Percentiles rank a stretch among this genome's conserved stretches.
phyloP scores from a whole-genome alignment of 2,113 vertebrate genomes.

The Toxotes jaculatrix region DNA sequence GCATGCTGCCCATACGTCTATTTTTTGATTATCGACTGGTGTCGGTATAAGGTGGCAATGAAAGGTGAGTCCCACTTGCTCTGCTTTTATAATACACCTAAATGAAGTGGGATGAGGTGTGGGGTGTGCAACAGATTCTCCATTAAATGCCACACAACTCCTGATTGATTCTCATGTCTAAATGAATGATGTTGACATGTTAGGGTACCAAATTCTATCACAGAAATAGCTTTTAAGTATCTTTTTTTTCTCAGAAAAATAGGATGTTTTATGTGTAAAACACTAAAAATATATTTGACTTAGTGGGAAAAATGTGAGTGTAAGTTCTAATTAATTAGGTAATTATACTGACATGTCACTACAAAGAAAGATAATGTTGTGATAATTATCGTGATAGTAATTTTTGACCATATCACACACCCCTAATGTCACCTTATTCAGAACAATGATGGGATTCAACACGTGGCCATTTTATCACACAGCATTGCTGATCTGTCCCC shows the following conservation, averaged over 20 bases:
- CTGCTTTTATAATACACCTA: neutral
- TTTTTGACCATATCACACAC: neutral
- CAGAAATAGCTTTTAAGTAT: neutral
- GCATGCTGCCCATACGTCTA: slow-evolving; percentile 13
- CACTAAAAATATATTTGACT: neutral
- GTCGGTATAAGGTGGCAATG: neutral
- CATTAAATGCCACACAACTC: neutral
- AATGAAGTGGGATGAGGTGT: neutral
- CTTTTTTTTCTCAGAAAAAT: neutral
- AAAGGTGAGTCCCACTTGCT: slow-evolving; percentile 2
- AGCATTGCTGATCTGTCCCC: slow-evolving; percentile 1
- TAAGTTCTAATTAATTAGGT: neutral
- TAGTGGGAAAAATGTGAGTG: neutral
- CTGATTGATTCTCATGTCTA: neutral
- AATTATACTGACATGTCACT: neutral
- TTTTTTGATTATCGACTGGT: slow-evolving; percentile 22
- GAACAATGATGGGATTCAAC: neutral
- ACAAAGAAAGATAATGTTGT: neutral
- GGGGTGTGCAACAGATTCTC: neutral
- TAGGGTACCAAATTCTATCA: neutral
- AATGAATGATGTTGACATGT: neutral
- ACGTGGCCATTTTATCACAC: neutral
- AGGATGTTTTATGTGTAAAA: neutral
- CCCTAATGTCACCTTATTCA: neutral
- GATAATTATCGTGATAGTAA: neutral